Evolutionary conservation across 2,888 invertebrate genomes (phyloP), one percentile per base, ranked within the genome.

Genomic region (Athalia cordata): DNA sequence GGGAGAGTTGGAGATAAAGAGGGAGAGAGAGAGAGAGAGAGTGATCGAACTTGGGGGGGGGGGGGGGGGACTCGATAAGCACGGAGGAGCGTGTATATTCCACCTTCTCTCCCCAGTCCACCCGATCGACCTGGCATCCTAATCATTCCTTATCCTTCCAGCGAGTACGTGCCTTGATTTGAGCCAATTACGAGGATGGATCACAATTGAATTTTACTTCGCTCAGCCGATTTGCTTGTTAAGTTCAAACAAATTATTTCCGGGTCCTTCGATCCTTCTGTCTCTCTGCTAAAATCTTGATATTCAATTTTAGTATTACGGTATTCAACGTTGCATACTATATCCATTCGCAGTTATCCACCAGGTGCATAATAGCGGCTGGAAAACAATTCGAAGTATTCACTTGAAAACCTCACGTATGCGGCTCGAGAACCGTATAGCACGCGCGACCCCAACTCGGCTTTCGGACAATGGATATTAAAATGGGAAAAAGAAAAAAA

Each of bases 101-200:
- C 72, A 70, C 80, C 64, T 79, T 77, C 77, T 64, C 77, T 59
- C 77, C 64, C 75, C 81, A 78, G 70, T 78, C 70, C 80, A 77
- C 79, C 81, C 66, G 66, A 52, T 57, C 78, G 47, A 80, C 77
- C 78, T 78, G 80, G 77, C 80, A 80, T 82, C 82, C 85, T 86
- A 85, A 86, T 87, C 85, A 85, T 80, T 86, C 84, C 83, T 86
- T 86, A 85, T 85, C 83, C 84, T 77, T 75, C 79, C 77, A 64
- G 78, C 77, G 81, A 79, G 79, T 80, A 80, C 80, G 81, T 78
- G 81, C 81, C 83, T 83, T 84, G 85, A 86, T 86, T 86, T 86
- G 84, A 86, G 83, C 85, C 86, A 87, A 87, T 87, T 87, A 87
- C 84, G 84, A 78, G 77, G 82, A 82, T 80, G 84, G 83, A 84